Evolutionary conservation across 1,140 invertebrate genomes (phyloP).

Genomic region (Drosophila santomea): DNA sequence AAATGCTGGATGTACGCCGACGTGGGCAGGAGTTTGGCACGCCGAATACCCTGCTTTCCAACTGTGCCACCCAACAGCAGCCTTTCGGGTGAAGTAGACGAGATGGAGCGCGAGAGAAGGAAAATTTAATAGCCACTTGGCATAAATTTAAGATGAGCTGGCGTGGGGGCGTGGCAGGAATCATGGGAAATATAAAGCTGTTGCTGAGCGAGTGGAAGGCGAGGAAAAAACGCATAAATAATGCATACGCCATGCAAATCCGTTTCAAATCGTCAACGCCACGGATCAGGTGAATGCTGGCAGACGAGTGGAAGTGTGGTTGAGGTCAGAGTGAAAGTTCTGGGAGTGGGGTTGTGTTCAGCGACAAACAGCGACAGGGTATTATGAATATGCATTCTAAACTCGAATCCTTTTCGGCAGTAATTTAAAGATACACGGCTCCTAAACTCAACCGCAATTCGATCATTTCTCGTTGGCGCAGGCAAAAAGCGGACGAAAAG

Average conservation of each 20-base stretch:
- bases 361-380: conserved; percentile 55
- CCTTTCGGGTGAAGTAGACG: background rate
- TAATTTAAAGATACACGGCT: conserved; percentile 41
- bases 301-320: background rate
- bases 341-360: conserved; percentile 12
- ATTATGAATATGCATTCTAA: conserved; percentile 73
- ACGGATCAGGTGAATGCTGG: conserved; percentile 57
- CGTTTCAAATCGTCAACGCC: conserved; percentile 78
- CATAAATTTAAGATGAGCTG: conserved; percentile 79
- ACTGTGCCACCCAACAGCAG: background rate
- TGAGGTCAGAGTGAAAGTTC: conserved; percentile 38
- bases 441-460: conserved; percentile 51
- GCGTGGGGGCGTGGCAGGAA: conserved; percentile 20
- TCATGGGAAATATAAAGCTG: conserved; percentile 46
- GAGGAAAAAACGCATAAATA: conserved; percentile 69
- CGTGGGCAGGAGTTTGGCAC: background rate
- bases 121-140: conserved; percentile 81
- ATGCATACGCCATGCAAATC: conserved; percentile 82
- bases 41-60: background rate
- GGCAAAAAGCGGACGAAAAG: conserved; percentile 83
- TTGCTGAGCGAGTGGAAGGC: conserved; percentile 24
- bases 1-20: background rate
- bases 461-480: conserved; percentile 56
- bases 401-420: conserved; percentile 36
- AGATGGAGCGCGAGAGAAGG: conserved; percentile 51